These are phyloP conservation scores for Mercenaria mercenaria DNA, from an alignment of 1,140 invertebrate species.

Conservation along the genomic window DNA sequence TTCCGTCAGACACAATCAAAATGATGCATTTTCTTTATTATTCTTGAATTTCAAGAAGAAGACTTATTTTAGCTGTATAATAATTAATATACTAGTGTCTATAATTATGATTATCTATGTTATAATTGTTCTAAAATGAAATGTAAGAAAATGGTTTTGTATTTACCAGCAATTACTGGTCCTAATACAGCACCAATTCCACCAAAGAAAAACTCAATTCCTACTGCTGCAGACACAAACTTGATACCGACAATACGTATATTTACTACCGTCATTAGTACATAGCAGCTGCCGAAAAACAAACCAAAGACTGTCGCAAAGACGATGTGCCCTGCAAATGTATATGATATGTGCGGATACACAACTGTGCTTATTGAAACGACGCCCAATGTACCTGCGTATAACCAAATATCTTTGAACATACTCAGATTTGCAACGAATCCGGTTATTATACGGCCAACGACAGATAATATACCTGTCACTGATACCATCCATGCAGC, in stretches of 20 bases:
- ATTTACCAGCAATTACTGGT: slow-evolving; percentile 44
- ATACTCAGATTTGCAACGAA: neutral
- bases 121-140: too few relatives aligned
- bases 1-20: too few relatives aligned
- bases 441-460: slow-evolving; percentile 24
- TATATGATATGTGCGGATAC: slow-evolving; percentile 30
- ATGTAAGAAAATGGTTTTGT: too few relatives aligned
- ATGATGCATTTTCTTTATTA: too few relatives aligned
- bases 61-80: too few relatives aligned
- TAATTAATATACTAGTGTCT: too few relatives aligned
- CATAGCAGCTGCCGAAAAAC: slow-evolving; percentile 5
- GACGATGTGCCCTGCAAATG: neutral
- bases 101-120: too few relatives aligned
- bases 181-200: slow-evolving; percentile 48
- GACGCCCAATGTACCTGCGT: neutral
- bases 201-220: neutral
- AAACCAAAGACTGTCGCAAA: slow-evolving; percentile 19
- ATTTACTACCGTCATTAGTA: neutral
- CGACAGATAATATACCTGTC: neutral
- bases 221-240: neutral
- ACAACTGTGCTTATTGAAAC: neutral
- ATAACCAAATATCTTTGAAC: slow-evolving; percentile 14
- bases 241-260: slow-evolving; percentile 16
- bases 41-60: too few relatives aligned
- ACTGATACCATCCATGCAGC: slow-evolving; percentile 31